phyloP scores from a whole-genome alignment of 2,113 vertebrate species.

The Oncorhynchus tshawytscha region DNA sequence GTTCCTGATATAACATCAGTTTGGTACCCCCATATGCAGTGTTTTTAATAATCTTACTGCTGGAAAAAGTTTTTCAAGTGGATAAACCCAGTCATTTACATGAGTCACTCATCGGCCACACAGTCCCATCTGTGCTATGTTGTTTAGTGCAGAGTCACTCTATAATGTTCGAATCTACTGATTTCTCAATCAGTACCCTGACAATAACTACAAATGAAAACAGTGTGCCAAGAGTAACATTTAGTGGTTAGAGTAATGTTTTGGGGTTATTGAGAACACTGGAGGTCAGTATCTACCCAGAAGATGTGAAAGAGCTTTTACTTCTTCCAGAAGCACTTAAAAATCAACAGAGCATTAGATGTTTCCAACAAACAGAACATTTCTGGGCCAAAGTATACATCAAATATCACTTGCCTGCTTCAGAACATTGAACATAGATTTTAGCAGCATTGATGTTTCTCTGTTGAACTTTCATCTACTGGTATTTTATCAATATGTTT shows the following conservation, averaged over 20 bases:
- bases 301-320: background rate
- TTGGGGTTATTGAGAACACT: background rate
- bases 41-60: conserved; percentile 35
- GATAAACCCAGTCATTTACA: background rate
- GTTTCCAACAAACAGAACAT: background rate
- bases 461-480: background rate
- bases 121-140: background rate
- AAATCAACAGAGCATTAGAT: background rate
- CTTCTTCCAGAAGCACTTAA: background rate
- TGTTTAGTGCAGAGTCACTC: background rate
- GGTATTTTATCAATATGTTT: background rate
- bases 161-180: background rate
- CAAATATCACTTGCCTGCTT: background rate
- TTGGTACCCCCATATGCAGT: conserved; percentile 24
- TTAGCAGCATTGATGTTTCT: background rate
- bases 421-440: background rate
- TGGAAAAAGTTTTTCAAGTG: background rate
- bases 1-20: conserved; percentile 14
- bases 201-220: too few species aligned
- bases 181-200: background rate
- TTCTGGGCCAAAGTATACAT: background rate
- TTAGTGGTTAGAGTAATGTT: background rate
- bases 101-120: background rate
- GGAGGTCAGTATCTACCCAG: background rate
- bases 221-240: background rate